Percentiles rank a stretch among this genome's conserved stretches.
These are phyloP conservation scores for Phalloptychus januarius DNA, from an alignment of 2,797 vertebrate genomes.

Conservation along the genomic window DNA sequence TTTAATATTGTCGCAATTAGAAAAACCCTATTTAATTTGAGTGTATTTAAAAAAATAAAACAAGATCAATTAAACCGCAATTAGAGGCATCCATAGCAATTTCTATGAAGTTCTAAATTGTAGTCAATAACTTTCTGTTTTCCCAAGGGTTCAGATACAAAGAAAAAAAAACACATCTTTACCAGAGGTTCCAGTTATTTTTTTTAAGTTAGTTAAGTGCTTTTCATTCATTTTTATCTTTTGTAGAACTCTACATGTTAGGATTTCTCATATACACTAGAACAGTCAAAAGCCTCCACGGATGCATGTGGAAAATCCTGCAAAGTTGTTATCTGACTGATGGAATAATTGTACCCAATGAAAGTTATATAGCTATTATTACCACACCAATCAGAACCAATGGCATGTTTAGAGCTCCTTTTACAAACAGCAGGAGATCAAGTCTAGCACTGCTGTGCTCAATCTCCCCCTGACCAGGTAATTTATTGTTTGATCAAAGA, in stretches of 20 bases:
- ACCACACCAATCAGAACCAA: constrained; percentile 2
- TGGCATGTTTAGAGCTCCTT: background rate
- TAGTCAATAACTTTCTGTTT: background rate
- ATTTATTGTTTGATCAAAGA: constrained; percentile 81
- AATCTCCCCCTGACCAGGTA: constrained; percentile 52
- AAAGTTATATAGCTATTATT: constrained; percentile 1
- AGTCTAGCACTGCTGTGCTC: constrained; percentile 43
- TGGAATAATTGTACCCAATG: background rate
- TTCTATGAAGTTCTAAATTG: background rate
- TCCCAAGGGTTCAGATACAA: background rate
- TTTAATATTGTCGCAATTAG: background rate
- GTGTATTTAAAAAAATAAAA: background rate
- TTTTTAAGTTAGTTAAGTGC: background rate
- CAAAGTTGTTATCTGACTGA: background rate
- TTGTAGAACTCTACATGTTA: background rate
- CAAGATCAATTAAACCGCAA: background rate
- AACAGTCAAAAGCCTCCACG: background rate
- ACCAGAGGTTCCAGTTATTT: background rate
- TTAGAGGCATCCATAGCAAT: background rate
- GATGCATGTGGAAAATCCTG: background rate
- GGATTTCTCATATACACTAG: background rate
- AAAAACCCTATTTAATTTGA: background rate
- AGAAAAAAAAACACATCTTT: background rate
- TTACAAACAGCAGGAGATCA: constrained; percentile 8
- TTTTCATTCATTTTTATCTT: background rate